Conservation (phyloP, 2,888 invertebrate species). For the Colletes collaris region DNA sequence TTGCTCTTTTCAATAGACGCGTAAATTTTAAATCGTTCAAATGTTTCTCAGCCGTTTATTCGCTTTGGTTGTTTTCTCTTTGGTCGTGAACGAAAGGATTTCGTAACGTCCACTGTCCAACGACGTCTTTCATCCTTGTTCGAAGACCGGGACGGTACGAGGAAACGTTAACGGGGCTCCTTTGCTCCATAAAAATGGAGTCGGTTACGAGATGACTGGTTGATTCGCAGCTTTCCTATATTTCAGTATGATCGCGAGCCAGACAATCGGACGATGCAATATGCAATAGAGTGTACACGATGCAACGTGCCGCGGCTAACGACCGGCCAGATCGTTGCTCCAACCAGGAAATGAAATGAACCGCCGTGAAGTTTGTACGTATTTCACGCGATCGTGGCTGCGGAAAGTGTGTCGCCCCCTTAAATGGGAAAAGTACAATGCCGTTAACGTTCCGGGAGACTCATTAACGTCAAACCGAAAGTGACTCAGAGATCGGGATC, state of each 20-base stretch:
- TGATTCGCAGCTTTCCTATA: conserved; percentile 24
- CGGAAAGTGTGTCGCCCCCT: conserved; percentile 73
- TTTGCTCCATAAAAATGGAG: conserved; percentile 12
- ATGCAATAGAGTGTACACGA: conserved; percentile 37
- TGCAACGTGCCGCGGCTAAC: conserved; percentile 68
- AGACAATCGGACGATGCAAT: conserved; percentile 55
- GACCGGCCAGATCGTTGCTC: conserved; percentile 76
- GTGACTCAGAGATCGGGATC: conserved; percentile 8
- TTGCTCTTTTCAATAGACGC: too few species aligned
- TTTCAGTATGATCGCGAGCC: conserved; percentile 40
- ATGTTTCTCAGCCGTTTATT: too few species aligned
- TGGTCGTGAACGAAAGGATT: too few species aligned
- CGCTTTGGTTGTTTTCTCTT: too few species aligned
- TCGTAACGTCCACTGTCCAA: too few species aligned
- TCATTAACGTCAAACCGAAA: conserved; percentile 45
- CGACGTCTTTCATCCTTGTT: too few species aligned
- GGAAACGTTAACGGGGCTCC: too few species aligned
- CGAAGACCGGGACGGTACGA: too few species aligned
- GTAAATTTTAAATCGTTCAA: too few species aligned
- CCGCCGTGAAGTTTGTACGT: conserved; percentile 76
- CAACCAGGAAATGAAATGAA: conserved; percentile 80
- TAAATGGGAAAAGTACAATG: conserved; percentile 66
- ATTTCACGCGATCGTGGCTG: conserved; percentile 75
- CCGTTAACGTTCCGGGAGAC: conserved; percentile 40
- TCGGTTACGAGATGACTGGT: conserved; percentile 29